Evolutionary conservation across 2,113 vertebrate species (phyloP).

Genomic region (Nannospalax galili): DNA sequence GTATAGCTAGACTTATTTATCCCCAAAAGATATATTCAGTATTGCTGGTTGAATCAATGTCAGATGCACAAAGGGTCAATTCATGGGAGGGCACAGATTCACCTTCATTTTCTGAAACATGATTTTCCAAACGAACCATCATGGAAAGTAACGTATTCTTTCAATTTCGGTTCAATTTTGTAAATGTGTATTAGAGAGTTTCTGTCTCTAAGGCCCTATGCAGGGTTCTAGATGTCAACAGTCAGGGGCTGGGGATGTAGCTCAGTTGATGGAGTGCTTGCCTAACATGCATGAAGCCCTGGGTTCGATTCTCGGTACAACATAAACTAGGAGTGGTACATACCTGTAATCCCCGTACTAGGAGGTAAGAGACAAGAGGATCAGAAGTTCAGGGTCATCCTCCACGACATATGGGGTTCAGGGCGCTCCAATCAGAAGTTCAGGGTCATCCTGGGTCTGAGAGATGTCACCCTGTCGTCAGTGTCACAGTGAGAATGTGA

Average conservation of each 20-base stretch:
- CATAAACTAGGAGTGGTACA: background rate
- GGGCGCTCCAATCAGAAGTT: background rate
- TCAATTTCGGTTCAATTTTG: constrained; percentile 18
- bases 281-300: background rate
- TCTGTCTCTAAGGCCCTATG: background rate
- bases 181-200: background rate
- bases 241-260: background rate
- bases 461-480: background rate
- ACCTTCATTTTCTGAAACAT: constrained; percentile 29
- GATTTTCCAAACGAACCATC: constrained; percentile 17
- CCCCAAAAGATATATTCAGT: background rate
- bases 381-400: background rate
- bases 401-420: background rate
- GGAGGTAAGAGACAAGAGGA: background rate
- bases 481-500: background rate
- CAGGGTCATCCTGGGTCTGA: too few relatives aligned
- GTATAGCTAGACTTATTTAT: background rate
- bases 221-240: constrained; percentile 28
- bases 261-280: background rate
- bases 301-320: background rate
- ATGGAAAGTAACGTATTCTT: background rate
- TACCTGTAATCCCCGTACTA: background rate
- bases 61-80: background rate
- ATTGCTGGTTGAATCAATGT: background rate
- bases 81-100: background rate